Percentiles rank a stretch among this genome's conserved stretches.
Evolutionary conservation across 1,140 invertebrate species (phyloP).

Genomic region (Cataglyphis hispanica): DNA sequence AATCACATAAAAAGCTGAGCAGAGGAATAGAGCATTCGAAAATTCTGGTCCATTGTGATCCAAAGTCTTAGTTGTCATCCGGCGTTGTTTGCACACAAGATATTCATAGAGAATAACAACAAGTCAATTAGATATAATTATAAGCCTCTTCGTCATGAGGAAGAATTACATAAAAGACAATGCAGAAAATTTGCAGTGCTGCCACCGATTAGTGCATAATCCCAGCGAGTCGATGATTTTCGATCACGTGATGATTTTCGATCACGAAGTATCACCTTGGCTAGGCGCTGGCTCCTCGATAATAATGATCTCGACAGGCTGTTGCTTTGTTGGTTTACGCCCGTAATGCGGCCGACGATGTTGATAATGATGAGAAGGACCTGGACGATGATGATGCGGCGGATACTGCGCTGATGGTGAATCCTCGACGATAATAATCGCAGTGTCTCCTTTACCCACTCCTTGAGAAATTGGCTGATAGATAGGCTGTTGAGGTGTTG

Average conservation of each 20-base stretch:
- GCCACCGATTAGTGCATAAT: conserved; percentile 19
- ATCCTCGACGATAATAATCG: conserved; percentile 67
- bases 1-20: conserved; percentile 3
- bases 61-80: not conserved
- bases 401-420: conserved; percentile 37
- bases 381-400: conserved; percentile 35
- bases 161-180: conserved; percentile 35
- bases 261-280: conserved; percentile 71
- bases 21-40: not conserved
- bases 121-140: conserved; percentile 7
- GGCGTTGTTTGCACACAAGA: not conserved
- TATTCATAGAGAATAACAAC: not conserved
- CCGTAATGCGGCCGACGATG: conserved; percentile 35
- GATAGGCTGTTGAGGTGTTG: not conserved
- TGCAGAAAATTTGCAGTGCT: conserved; percentile 12
- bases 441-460: not conserved
- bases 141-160: not conserved
- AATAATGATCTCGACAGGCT: conserved; percentile 71
- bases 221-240: conserved; percentile 24
- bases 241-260: conserved; percentile 11
- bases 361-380: not conserved
- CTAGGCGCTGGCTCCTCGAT: conserved; percentile 66
- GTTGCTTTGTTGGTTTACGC: conserved; percentile 43
- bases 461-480: conserved; percentile 4
- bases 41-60: not conserved